These are phyloP conservation scores for Gryllus bimaculatus DNA, from an alignment of 1,140 invertebrate species.

Conservation along the genomic window DNA sequence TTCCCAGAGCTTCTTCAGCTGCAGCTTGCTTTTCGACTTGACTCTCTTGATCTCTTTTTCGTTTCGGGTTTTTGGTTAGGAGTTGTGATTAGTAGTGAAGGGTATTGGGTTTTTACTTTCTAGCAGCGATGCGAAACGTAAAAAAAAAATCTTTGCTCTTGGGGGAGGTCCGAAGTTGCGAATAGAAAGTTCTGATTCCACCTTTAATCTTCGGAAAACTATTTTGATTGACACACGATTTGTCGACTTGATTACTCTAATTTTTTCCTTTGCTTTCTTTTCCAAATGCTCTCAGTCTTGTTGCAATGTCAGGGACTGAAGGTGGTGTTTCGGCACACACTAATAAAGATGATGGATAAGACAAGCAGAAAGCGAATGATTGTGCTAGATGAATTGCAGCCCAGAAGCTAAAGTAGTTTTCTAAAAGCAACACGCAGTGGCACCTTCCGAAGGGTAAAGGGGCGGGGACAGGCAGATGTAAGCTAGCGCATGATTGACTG, in stretches of 20 bases:
- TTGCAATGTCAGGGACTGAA: slow-evolving; percentile 11
- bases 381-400: slow-evolving; percentile 15
- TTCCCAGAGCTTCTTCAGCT: not conserved
- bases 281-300: slow-evolving; percentile 7
- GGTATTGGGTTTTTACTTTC: not conserved
- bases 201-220: not conserved
- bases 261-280: not conserved
- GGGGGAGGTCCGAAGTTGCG: not conserved
- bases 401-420: slow-evolving; percentile 18
- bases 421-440: slow-evolving; percentile 19
- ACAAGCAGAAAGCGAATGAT: slow-evolving; percentile 15
- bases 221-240: not conserved
- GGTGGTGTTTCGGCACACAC: slow-evolving; percentile 13
- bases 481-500: slow-evolving; percentile 25
- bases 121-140: not conserved
- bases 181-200: not conserved
- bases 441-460: slow-evolving; percentile 20
- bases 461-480: slow-evolving; percentile 25
- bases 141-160: not conserved
- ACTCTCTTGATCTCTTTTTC: not conserved
- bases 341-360: slow-evolving; percentile 14
- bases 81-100: not conserved
- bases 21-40: not conserved
- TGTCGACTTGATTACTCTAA: not conserved
- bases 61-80: not conserved